Base-by-base conservation (phyloP, 2,888 invertebrate genomes). In the Pseudococcus jackbeardsleyi region DNA sequence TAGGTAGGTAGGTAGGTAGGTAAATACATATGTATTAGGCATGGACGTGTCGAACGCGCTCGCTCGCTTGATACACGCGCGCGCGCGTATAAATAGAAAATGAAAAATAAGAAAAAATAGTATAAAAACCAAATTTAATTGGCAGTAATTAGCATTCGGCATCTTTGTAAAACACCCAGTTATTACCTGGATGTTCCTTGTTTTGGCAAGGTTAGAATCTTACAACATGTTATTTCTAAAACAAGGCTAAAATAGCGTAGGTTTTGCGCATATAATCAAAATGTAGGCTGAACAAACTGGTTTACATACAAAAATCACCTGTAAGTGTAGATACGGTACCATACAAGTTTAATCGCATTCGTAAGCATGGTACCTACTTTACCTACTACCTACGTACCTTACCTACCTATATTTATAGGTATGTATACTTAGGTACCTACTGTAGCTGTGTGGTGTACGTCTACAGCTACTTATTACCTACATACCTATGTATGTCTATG, bases 151-250 rank as follows among this genome's bases (percentile, higher is more conserved):
- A 85, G 85, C 42, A 85, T 85, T 64, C 85, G 85, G 85, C 64
- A 64, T 85, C 85, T 85, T 85, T 85, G 85, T 59, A 85, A 84
- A 85, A 85, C 85, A 85, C 85, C 85, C 85, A 85, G 79, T 82
- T 82, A 85, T 85, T 85, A 85, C n/a, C 59, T 85, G 85, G 85
- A 85, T 85, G 85, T 85, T 85, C 85, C 85, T 85, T 59, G 85
- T 85, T 85, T 85, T 85, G 85, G 85, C 85, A 85, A 85, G 85
- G 85, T 85, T 85, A 85, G 85, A 85, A 64, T 85, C 54, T 85
- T 54, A 85, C 54, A 85, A 85, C 85, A 85, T 85, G 85, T 85
- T 85, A 85, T 85, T 85, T 85, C 64, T 54, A 46, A 85, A 85
- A 85, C 59, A 85, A 85, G 59, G 64, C 85, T 85, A 59, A 85